These are phyloP conservation scores for Megaceryle maxima DNA, from an alignment of 2,113 vertebrate species.

Conservation along the genomic window DNA sequence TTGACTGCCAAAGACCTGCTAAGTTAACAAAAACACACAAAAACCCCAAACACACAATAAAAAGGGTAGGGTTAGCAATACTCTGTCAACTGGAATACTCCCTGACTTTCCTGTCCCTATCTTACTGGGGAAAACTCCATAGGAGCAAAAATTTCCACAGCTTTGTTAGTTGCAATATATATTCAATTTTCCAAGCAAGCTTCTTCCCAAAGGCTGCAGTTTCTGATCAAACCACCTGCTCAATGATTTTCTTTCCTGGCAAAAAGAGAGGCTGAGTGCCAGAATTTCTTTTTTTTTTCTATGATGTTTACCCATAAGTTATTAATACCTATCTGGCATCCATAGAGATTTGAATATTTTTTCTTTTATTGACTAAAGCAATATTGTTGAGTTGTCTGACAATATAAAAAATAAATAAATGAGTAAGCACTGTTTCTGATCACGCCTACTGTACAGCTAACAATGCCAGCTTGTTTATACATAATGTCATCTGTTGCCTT, in stretches of 20 bases:
- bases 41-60: neutral
- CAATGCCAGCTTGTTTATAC: slow-evolving; percentile 6
- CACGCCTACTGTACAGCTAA: neutral
- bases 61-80: neutral
- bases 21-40: neutral
- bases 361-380: neutral
- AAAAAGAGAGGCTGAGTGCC: neutral
- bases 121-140: neutral
- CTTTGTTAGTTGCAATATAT: slow-evolving; percentile 23
- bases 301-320: neutral
- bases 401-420: neutral
- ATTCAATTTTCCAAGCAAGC: slow-evolving; percentile 37
- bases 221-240: slow-evolving; percentile 53
- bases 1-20: neutral
- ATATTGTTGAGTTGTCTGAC: neutral
- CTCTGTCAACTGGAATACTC: neutral
- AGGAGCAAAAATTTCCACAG: neutral
- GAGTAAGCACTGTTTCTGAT: neutral
- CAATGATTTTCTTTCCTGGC: neutral
- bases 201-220: slow-evolving; percentile 21
- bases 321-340: slow-evolving; percentile 20
- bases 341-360: neutral
- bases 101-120: neutral
- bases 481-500: slow-evolving; percentile 19
- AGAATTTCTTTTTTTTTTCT: neutral